Percentiles rank a stretch among this genome's conserved stretches.
Conservation (phyloP, 2,797 vertebrate species). For the Limnodromus scolopaceus region DNA sequence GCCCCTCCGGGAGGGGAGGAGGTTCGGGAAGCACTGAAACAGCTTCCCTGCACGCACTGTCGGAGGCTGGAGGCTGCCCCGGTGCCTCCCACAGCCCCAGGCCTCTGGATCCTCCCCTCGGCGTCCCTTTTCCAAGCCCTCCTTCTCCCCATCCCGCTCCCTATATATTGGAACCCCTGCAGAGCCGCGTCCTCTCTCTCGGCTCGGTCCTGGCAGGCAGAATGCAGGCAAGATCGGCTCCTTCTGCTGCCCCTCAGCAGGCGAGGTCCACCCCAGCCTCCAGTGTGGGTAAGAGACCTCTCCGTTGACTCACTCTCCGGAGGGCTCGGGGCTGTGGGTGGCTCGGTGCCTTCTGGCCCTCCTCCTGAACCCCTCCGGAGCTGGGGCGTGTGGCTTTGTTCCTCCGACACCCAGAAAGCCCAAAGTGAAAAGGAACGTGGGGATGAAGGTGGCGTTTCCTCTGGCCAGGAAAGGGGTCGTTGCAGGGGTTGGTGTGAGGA, state of each 20-base stretch:
- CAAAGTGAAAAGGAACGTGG: fast-evolving
- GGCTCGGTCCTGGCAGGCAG: neutral
- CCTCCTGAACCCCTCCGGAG: neutral
- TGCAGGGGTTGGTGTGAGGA: neutral
- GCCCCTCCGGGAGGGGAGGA: neutral
- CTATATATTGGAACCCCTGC: neutral
- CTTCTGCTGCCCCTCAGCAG: neutral
- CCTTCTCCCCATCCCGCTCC: neutral
- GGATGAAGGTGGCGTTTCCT: neutral
- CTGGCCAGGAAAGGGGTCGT: neutral
- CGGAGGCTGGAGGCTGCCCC: neutral
- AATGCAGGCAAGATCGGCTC: neutral
- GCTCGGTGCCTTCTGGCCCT: neutral
- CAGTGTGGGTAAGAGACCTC: neutral
- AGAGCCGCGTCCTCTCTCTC: neutral
- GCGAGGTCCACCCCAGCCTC: neutral
- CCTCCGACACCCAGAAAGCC: neutral
- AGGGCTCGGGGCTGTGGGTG: neutral
- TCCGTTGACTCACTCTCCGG: fast-evolving
- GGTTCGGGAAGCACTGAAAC: neutral
- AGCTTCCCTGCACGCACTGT: neutral
- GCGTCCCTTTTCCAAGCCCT: neutral
- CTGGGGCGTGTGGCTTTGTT: neutral
- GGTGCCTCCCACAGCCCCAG: neutral
- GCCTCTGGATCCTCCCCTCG: neutral